Conservation (phyloP, 2,113 vertebrate species). For the Crotalus horridus region DNA sequence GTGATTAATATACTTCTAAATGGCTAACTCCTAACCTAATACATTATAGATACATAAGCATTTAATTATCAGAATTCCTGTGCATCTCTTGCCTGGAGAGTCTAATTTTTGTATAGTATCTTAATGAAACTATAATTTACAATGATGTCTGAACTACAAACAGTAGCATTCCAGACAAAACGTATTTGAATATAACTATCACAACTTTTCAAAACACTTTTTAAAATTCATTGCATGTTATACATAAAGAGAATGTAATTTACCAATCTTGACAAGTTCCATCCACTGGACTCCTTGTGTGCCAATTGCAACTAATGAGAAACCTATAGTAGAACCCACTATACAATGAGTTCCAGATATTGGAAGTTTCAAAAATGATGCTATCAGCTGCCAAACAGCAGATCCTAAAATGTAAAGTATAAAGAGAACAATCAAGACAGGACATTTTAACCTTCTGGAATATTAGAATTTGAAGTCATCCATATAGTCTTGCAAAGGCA, state of each 20-base stretch:
- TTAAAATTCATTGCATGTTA: conserved; percentile 5
- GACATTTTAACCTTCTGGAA: not conserved
- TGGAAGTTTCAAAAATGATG: conserved; percentile 94
- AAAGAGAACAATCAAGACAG: conserved; percentile 11
- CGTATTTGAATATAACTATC: not conserved
- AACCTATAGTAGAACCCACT: conserved; percentile 94
- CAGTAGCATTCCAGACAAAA: not conserved
- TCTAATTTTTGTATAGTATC: not conserved
- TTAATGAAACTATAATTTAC: not conserved
- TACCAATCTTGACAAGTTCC: conserved; percentile 98
- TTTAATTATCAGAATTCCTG: not conserved
- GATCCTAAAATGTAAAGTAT: conserved; percentile 75
- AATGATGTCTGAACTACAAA: not conserved
- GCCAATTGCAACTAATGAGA: conserved; percentile 95
- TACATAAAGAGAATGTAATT: conserved; percentile 55
- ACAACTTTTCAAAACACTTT: not conserved
- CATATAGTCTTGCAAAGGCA: not conserved
- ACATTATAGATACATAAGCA: not conserved
- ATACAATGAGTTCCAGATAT: conserved; percentile 98
- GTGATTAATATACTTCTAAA: not conserved
- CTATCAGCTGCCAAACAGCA: conserved; percentile 96
- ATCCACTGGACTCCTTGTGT: conserved; percentile 96
- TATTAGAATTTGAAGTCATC: not conserved
- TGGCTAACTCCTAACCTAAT: not conserved
- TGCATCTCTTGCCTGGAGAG: not conserved